Base-by-base conservation (phyloP, 2,888 invertebrate genomes). In the Stenchaetothrips biformis region DNA sequence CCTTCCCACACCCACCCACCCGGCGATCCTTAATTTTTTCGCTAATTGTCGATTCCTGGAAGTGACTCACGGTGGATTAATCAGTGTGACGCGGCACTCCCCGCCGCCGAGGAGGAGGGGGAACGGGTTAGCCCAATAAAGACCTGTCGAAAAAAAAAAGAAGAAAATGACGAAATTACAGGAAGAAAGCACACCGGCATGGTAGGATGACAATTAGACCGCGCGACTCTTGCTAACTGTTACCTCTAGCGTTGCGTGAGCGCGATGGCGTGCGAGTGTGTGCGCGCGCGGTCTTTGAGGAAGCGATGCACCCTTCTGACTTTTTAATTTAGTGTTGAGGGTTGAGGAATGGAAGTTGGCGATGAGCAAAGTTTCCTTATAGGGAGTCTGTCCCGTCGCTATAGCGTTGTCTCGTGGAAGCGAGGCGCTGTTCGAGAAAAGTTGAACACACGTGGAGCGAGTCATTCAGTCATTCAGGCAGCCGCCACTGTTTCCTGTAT, bases 41-140 rank as follows among this genome's bases (percentile, higher is more conserved):
- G 67, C 67, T 74, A 74, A 74, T 74, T 74, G 67, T 74, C 67
- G 67, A 74, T 74, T 74, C 67, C 67, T 74, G 9, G 25, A 74
- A 74, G 67, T 74, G 67, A 74, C 67, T 74, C 67, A 25, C 67
- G 25, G 67, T 25, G 67, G 67, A 74, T 74, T 25, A 74, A 74
- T 74, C 67, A 7, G 25, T 7, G 67, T 74, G 67, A 74, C 67
- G 11, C 7, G n/a, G 11, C 21, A 25, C 67, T 74, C 25, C n/a
- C n/a, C n/a, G n/a, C n/a, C n/a, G n/a, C n/a, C n/a, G n/a, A n/a
- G n/a, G 37, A 4, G 37, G 37, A 37, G 37, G 4, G 37, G 37
- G 37, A 37, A 37, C 37, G 37, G 37, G 37, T 37, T 37, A 37
- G n/a, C n/a, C n/a, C n/a, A n/a, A n/a, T n/a, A n/a, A n/a, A 37